A percentile compares a stretch with the other conserved stretches of the same genome.
Conservation (phyloP, 1,140 invertebrate species). For the Hesperophylax magnus region DNA sequence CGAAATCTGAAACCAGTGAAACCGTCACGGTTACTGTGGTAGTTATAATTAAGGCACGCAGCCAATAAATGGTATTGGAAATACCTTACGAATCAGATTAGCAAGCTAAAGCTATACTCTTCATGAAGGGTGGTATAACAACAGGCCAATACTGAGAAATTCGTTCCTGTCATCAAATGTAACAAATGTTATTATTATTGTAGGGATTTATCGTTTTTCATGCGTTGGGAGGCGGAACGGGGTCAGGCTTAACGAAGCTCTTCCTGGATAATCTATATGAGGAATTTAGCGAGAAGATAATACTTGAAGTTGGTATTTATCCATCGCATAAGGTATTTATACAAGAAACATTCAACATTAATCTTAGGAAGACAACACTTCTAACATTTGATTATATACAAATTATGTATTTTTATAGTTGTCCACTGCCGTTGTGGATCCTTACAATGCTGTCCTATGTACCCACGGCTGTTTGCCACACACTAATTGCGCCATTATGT, state of each 20-base stretch:
- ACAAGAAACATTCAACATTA: too few species aligned
- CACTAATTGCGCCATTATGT: slow-evolving; percentile 92
- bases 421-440: slow-evolving; percentile 90
- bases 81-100: too few species aligned
- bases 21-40: too few species aligned
- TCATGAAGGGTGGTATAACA: too few species aligned
- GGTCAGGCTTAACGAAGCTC: slow-evolving; percentile 89
- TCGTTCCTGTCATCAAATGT: not conserved
- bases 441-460: slow-evolving; percentile 89
- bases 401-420: too few species aligned
- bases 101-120: too few species aligned
- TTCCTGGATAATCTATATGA: slow-evolving; percentile 91
- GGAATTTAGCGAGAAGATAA: slow-evolving; percentile 91
- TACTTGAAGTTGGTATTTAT: slow-evolving; percentile 91
- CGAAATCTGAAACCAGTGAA: too few species aligned
- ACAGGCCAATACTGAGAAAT: too few species aligned
- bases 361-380: too few species aligned
- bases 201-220: slow-evolving; percentile 94
- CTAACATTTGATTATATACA: too few species aligned
- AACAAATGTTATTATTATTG: slow-evolving; percentile 57
- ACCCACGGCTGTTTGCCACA: slow-evolving; percentile 88
- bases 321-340: slow-evolving; percentile 77
- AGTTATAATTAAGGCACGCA: too few species aligned
- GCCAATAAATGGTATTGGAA: too few species aligned
- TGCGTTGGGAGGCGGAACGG: slow-evolving; percentile 91